Base-by-base conservation (phyloP, 2,888 invertebrate species). In the Pheosia tremula region DNA sequence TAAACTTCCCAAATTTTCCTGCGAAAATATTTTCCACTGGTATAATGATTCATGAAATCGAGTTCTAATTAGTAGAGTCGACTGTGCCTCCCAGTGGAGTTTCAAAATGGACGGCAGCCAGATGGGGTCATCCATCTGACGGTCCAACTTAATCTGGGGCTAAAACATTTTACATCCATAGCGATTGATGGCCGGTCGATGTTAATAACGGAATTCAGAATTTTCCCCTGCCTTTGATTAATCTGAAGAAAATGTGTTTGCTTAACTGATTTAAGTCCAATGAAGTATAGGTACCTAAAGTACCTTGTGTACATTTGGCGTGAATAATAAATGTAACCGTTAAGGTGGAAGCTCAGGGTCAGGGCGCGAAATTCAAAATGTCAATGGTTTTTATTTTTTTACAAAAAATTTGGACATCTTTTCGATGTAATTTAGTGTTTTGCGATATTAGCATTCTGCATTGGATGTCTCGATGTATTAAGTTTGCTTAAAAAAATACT, bases 31-130 rank as follows among this genome's bases (percentile, higher is more conserved):
- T 66, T 63, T 62, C 79, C 75, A 75, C 83, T 82, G 84, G 85
- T 85, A 83, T 79, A 76, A 84, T 86, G 87, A 88, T 87, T 84
- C 83, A 88, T 87, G 82, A 79, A 74, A 74, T 81, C 77, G 74
- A 75, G 75, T 77, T 78, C 79, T 86, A 87, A 88, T 87, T 88
- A 84, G 83, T 81, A 81, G 82, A 82, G 84, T 76, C 79, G 81
- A 77, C 78, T 81, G 74, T 70, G 78, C 77, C 71, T 75, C 80
- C 74, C 63, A 63, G 68, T 82, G 81, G 80, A 81, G 75, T 75
- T 80, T 72, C 78, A 78, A 82, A 82, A 79, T 79, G 78, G 79
- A 72, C 72, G 71, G 67, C 69, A 66, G 59, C 69, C 66, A 65
- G 75, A 74, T 73, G 59, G 66, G 76, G 71, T 74, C 79, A 79